Evolutionary conservation across 2,797 vertebrate genomes (phyloP).

Genomic region (Phrynocephalus vlangalii): DNA sequence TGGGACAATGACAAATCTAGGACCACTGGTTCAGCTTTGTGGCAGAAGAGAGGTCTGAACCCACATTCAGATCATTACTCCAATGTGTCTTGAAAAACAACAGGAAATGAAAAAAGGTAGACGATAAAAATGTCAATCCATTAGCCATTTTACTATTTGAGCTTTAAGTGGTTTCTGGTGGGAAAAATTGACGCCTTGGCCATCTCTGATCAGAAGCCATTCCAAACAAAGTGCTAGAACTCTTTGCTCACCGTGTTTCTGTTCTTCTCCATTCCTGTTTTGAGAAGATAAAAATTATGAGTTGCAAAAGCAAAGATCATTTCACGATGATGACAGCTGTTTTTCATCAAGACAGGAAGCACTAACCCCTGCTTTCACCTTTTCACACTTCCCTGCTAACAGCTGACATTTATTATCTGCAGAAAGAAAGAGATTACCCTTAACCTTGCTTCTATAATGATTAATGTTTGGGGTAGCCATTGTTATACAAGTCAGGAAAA

Average conservation of each 20-base stretch:
- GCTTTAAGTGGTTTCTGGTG: neutral
- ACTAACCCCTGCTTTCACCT: slow-evolving; percentile 62
- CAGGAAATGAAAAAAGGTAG: neutral
- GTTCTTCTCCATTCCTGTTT: neutral
- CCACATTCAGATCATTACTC: neutral
- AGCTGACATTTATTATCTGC: slow-evolving; percentile 67
- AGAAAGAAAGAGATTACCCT: slow-evolving; percentile 66
- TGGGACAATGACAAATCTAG: neutral
- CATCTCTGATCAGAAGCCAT: neutral
- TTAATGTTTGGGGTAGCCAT: slow-evolving; percentile 66
- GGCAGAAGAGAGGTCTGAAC: neutral
- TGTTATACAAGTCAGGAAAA: slow-evolving; percentile 59
- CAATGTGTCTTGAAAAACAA: neutral
- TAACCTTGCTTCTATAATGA: slow-evolving; percentile 64
- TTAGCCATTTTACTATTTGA: neutral
- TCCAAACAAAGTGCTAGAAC: neutral
- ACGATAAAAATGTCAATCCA: neutral
- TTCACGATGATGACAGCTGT: slow-evolving; percentile 52
- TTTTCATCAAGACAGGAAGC: slow-evolving; percentile 62
- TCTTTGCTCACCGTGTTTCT: neutral
- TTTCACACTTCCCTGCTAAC: slow-evolving; percentile 63
- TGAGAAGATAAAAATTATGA: slow-evolving; percentile 48
- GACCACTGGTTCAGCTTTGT: neutral
- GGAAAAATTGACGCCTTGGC: neutral
- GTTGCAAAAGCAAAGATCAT: slow-evolving; percentile 9